Base-by-base conservation (phyloP, 1,140 invertebrate genomes). In the Lasaia peninsularis region DNA sequence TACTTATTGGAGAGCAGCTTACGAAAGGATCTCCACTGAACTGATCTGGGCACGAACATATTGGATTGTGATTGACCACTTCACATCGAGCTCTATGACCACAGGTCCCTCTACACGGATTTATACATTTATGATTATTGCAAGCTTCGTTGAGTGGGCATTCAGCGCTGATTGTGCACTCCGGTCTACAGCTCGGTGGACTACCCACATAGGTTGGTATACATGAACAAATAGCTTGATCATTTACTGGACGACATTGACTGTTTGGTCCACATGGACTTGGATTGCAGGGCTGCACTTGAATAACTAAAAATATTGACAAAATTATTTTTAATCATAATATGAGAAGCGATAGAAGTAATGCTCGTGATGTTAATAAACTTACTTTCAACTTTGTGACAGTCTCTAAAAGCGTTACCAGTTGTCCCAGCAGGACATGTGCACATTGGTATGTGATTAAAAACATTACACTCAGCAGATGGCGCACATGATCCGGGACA, bases 21-120 rank as follows among this genome's bases (percentile, higher is more conserved):
- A 86, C 78, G 69, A 94, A 92, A 33, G 94, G 93, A 90, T 94
- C 92, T 58, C 94, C 94, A 48, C 91, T 93, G 60, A 92, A 92
- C 60, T 91, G 91, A 33, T 73, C 63, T 16, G 91, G 86, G 75
- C 94, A 93, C 64, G 91, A 92, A 76, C 94, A 94, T 64, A 93
- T 92, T 34, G 95, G 94, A 50, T 93, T 92, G 83, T 96, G 95
- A 77, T 95, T 95, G 28, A 93, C 90, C 1, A 96, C 94, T 70
- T 92, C 91, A 80, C 95, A 97, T 67, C 93, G 91, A n/a, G 95
- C 93, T 68, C 94, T 94, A 28, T 93, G 78, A 21, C 95, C 95
- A 81, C 95, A 95, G 51, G 91, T 92, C 18, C 94, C 94, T 20
- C 91, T 85, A 73, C 93, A 95, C 44, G 93, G 93, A 82, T 94